Base-by-base conservation (phyloP, 1,140 invertebrate genomes). In the Telenomus remus region DNA sequence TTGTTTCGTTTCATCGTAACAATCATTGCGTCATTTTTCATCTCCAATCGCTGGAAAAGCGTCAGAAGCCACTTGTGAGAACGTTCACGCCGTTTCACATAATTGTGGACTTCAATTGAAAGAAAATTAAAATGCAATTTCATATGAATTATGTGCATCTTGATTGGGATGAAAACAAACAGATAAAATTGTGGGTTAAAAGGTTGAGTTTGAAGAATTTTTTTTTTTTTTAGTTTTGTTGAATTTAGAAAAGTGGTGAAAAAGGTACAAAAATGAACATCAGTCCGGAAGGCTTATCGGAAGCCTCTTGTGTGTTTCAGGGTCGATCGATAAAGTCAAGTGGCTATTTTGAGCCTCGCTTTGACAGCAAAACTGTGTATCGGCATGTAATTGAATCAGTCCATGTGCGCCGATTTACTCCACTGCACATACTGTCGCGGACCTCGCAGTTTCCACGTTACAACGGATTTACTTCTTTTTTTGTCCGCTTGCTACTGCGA, bases 301-400 rank as follows among this genome's bases (percentile, higher is more conserved):
- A 69, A 72, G 66, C 44, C 63, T 54, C 63, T 63, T 66, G 54
- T 27, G 43, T 64, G 57, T 77, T 77, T 77, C 75, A 77, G 69
- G 75, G 75, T 77, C 69, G 69, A 77, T 77, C 74, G 68, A 76
- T 70, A 57, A 51, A 72, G 56, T 76, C 61, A 59, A 71, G 57
- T 71, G 68, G 61, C 68, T 76, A 77, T 77, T 77, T 77, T 72
- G 72, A 77, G 59, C 53, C n/a, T 9, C 33, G 68, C 75, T 71
- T 77, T 69, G 69, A 69, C 68, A 69, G 75, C 68, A 13, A 61
- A 77, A 69, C 47, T 64, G 63, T 68, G 56, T 77, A 68, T 57
- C 55, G 39, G 61, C 16, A 27, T 53, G 63, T 64, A 68, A 77
- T 72, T 59, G 54, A 66, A 77, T 76, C 66, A 59, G 35, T 27